Evolutionary conservation across 2,888 invertebrate species (phyloP), one percentile per base, ranked within the genome.

Genomic region (Drosophila testacea): DNA sequence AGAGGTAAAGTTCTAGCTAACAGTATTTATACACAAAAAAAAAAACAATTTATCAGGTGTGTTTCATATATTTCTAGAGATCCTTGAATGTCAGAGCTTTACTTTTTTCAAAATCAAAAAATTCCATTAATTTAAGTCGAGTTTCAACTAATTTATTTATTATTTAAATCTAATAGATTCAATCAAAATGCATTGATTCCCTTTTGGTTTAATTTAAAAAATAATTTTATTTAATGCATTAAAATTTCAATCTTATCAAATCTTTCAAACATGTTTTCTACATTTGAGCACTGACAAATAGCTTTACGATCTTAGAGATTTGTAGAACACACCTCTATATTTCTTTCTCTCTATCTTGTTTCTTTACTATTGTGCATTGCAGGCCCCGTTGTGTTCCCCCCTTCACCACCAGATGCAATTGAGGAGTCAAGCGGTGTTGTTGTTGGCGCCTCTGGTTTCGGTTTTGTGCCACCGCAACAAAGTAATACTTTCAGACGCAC

Each of bases 341-440:
- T 4, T 32, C 22, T 22, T 27, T 5, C 6, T 13, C 1, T 22
- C 4, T 22, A n/a, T 38, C 6, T 22, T 6, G n/a, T 36, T 6
- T 27, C 6, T 4, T 46, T 27, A 0, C 16, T 36, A 16, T 7
- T 61, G 4, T 59, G 4, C 22, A 4, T 77, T 73, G 42, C 78
- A 95, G 97, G 97, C 84, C 97, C 97, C 69, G 96, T 97, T 54
- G 94, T 96, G 55, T 97, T 97, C 93, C 96, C 96, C 39, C 94
- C 95, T 66, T 94, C 95, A 28, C 95, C 95, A 7, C 93, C 94
- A 81, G 95, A 95, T 70, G 95, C 95, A 81, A 94, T 95, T 46
- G 93, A 94, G 73, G 95, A 95, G 92, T 95, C 95, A 79, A 96
- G 96, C 91, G 97, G 97, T 16, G 97, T 97, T 39, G 94, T 96